Evolutionary conservation across 2,113 vertebrate genomes (phyloP).

Genomic region (Lipotes vexillifer): DNA sequence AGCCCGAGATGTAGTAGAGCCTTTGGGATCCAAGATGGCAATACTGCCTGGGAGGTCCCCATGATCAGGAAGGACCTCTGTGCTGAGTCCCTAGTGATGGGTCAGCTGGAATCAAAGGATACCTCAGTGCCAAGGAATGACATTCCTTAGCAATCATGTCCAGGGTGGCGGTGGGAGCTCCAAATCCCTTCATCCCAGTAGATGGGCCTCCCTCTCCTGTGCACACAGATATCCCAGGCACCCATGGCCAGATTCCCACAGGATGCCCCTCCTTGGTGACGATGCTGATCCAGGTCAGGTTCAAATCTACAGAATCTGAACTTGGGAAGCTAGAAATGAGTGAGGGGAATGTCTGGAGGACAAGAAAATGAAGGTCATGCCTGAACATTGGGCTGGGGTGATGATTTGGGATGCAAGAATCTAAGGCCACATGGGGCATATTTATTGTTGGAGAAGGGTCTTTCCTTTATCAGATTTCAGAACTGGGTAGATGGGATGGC

Average conservation of each 20-base stretch:
- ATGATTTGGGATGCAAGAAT: background rate
- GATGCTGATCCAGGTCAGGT: background rate
- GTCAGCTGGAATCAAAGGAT: background rate
- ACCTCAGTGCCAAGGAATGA: background rate
- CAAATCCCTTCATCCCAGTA: accelerated
- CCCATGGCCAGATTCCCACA: background rate
- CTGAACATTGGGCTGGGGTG: background rate
- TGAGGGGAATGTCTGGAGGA: background rate
- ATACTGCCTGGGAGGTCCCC: background rate
- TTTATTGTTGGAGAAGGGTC: background rate
- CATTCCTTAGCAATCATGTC: background rate
- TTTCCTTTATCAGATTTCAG: background rate
- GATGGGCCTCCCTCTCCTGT: accelerated
- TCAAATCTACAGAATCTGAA: background rate
- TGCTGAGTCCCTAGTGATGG: background rate
- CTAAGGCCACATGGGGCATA: background rate
- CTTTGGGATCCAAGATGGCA: background rate
- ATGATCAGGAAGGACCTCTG: background rate
- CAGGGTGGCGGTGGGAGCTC: background rate
- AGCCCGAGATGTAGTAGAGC: background rate
- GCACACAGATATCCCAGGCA: background rate
- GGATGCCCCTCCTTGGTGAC: background rate
- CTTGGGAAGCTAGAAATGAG: background rate
- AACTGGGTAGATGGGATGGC: background rate
- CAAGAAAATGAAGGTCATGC: background rate